Conservation (phyloP, 2,113 vertebrate genomes). For the Vireo altiloquus region DNA sequence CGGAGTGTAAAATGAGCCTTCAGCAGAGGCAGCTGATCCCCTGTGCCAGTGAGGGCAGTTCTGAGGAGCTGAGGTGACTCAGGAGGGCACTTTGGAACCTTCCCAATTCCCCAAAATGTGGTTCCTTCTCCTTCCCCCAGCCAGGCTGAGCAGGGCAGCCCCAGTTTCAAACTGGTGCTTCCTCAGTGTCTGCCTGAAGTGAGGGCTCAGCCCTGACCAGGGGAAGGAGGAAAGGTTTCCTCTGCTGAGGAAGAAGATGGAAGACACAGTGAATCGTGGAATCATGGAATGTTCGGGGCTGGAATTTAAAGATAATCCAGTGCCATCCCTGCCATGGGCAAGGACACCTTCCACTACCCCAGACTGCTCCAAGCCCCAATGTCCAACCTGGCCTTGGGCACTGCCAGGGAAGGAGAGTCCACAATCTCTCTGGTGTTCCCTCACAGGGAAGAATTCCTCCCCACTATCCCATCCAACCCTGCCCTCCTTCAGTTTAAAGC, state of each 20-base stretch:
- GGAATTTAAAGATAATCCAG: rapidly evolving
- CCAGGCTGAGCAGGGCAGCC: background rate
- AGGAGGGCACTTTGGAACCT: background rate
- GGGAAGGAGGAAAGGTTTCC: background rate
- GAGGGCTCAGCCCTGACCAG: rapidly evolving
- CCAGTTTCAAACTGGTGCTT: background rate
- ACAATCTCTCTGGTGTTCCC: background rate
- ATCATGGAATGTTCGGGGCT: background rate
- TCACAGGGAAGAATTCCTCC: background rate
- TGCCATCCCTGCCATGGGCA: background rate
- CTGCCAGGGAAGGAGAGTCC: background rate
- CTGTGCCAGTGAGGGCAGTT: slow-evolving; percentile 10
- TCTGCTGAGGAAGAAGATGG: background rate
- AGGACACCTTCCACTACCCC: background rate
- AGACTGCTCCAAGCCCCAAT: background rate
- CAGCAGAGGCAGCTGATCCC: background rate
- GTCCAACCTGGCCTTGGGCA: background rate
- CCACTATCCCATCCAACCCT: background rate
- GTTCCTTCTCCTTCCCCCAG: background rate
- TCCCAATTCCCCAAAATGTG: background rate
- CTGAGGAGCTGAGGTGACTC: background rate
- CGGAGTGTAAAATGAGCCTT: slow-evolving; percentile 39
- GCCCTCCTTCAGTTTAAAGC: background rate
- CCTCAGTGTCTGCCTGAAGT: background rate
- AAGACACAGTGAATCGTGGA: rapidly evolving